phyloP scores from a whole-genome alignment of 2,888 invertebrate genomes.

The Cephalotes varians region DNA sequence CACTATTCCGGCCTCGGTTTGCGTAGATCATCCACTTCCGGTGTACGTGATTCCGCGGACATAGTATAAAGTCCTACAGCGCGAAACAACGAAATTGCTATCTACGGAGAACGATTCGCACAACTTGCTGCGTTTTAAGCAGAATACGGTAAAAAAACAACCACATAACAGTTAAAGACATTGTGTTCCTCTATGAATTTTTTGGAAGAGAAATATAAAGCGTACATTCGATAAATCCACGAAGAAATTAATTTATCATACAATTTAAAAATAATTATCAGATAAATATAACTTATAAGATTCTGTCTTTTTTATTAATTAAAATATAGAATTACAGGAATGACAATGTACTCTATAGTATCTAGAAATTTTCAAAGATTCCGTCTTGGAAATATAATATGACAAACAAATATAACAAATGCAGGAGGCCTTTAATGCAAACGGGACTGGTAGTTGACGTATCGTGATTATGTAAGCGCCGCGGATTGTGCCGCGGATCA shows the following conservation, averaged over 20 bases:
- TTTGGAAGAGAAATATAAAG: background rate
- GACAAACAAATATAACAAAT: too few species aligned
- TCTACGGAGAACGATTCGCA: slow-evolving; percentile 1
- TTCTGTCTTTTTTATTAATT: background rate
- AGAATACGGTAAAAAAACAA: background rate
- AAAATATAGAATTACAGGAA: background rate
- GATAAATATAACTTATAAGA: background rate
- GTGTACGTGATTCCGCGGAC: slow-evolving; percentile 30
- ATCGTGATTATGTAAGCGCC: slow-evolving; percentile 20
- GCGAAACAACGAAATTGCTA: slow-evolving; percentile 10
- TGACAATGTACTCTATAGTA: background rate
- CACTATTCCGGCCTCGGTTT: slow-evolving; percentile 14
- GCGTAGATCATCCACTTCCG: slow-evolving; percentile 41
- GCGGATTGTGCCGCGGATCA: slow-evolving; percentile 9
- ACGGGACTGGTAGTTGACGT: background rate
- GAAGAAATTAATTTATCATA: background rate
- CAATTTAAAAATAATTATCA: background rate
- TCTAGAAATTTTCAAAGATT: background rate
- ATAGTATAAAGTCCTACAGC: slow-evolving; percentile 2
- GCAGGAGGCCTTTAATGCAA: too few species aligned
- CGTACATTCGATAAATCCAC: background rate
- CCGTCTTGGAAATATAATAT: background rate
- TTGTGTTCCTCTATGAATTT: background rate
- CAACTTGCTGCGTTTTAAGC: background rate
- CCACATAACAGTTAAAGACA: background rate